phyloP scores from a whole-genome alignment of 2,888 invertebrate genomes.

The Andrena bucephala region DNA sequence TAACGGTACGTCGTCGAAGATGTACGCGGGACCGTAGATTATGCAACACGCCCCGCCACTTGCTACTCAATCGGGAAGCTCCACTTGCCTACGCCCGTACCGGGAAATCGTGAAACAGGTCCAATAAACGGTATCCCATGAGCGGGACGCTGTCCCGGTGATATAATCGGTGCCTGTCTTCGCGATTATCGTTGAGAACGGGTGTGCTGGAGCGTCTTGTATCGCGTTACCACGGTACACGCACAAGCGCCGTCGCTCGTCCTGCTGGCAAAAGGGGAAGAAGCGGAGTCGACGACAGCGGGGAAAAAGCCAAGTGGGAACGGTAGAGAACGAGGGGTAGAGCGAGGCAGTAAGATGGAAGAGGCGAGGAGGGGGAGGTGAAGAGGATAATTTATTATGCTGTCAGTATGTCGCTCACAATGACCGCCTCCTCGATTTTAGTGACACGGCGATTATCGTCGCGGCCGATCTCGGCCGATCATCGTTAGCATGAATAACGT shows the following conservation, averaged over 20 bases:
- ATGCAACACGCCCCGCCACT: background rate
- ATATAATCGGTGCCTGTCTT: slow-evolving; percentile 57
- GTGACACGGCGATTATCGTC: slow-evolving; percentile 82
- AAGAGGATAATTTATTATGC: slow-evolving; percentile 82
- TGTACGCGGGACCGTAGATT: background rate
- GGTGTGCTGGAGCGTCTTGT: slow-evolving; percentile 52
- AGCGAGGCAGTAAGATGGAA: background rate
- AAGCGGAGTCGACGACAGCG: slow-evolving; percentile 20
- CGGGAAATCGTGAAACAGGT: slow-evolving; percentile 28
- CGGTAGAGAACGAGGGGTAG: slow-evolving; percentile 25
- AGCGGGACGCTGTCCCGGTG: slow-evolving; percentile 24
- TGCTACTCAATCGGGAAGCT: background rate
- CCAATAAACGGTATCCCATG: slow-evolving; percentile 23
- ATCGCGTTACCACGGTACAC: slow-evolving; percentile 67
- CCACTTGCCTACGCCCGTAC: background rate
- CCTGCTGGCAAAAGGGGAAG: slow-evolving; percentile 14
- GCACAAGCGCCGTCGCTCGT: slow-evolving; percentile 23
- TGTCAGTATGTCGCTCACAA: slow-evolving; percentile 83
- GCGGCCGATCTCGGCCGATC: slow-evolving; percentile 82
- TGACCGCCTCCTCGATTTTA: slow-evolving; percentile 83
- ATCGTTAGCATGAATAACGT: slow-evolving; percentile 83
- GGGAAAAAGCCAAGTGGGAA: slow-evolving; percentile 27
- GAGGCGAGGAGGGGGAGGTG: background rate
- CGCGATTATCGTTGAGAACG: slow-evolving; percentile 60
- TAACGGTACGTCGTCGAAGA: background rate